A percentile compares a stretch with the other conserved stretches of the same genome.
These are phyloP conservation scores for Leptodactylus fuscus DNA, from an alignment of 2,113 vertebrate genomes.

Conservation along the genomic window DNA sequence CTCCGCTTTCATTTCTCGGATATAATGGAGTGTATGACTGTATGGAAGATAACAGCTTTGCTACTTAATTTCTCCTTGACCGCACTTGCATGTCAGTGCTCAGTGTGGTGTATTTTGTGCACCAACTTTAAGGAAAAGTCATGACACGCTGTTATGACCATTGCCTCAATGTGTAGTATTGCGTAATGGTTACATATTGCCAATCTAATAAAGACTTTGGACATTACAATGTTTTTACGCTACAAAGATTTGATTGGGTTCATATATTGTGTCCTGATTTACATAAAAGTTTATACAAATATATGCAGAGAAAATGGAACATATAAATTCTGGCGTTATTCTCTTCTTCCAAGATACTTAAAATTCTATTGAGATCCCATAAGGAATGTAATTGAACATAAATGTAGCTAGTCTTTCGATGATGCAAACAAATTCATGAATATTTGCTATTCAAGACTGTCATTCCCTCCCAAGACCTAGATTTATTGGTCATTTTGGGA, in stretches of 20 bases:
- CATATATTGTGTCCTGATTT: too few relatives aligned
- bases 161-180: background rate
- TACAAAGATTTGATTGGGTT: too few relatives aligned
- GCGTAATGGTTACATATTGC: background rate
- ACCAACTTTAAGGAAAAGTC: background rate
- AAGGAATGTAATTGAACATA: background rate
- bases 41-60: slow-evolving; percentile 21
- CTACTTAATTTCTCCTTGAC: slow-evolving; percentile 23
- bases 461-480: too few relatives aligned
- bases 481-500: too few relatives aligned
- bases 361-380: background rate
- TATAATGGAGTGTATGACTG: background rate
- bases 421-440: too few relatives aligned
- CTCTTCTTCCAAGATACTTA: background rate
- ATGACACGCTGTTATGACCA: background rate
- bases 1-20: slow-evolving; percentile 16
- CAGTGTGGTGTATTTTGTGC: background rate
- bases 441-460: too few relatives aligned
- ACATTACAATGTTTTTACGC: too few relatives aligned
- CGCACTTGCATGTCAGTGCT: background rate
- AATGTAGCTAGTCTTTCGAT: too few relatives aligned
- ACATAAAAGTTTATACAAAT: too few relatives aligned
- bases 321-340: background rate
- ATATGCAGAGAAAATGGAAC: too few relatives aligned
- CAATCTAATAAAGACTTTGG: background rate